A percentile compares a stretch with the other conserved stretches of the same genome.
Conservation (phyloP, 2,113 vertebrate genomes). For the Erinaceus europaeus region DNA sequence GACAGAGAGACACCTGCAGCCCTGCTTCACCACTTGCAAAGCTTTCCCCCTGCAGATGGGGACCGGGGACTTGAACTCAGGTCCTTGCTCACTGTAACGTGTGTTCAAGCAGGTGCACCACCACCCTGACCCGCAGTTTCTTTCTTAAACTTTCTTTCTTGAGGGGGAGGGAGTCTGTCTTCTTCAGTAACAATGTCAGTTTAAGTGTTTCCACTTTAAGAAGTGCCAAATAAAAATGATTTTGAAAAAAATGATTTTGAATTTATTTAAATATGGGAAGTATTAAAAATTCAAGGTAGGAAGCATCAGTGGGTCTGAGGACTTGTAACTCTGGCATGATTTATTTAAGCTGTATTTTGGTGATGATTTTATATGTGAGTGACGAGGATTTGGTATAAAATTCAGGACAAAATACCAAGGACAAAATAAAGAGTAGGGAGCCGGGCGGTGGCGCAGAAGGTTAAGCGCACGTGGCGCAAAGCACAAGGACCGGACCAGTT, state of each 20-base stretch:
- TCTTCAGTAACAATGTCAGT: not conserved
- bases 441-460: no score
- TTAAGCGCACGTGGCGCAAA: no score
- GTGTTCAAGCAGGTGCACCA: no score
- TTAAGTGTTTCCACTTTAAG: not conserved
- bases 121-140: no score
- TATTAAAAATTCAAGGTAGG: not conserved
- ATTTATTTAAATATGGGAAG: not conserved
- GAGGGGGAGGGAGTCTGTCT: not conserved
- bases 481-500: no score
- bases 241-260: not conserved
- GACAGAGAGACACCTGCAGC: no score
- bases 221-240: slow-evolving; percentile 17
- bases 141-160: not conserved
- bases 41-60: no score
- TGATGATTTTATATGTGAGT: not conserved
- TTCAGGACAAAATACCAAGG: no score
- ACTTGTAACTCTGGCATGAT: not conserved
- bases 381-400: not conserved
- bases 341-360: not conserved
- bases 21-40: no score
- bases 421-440: no score
- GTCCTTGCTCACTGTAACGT: no score
- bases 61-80: no score
- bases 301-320: not conserved